Evolutionary conservation across 2,888 invertebrate genomes (phyloP).

Genomic region (Hydrotaea diabolus): DNA sequence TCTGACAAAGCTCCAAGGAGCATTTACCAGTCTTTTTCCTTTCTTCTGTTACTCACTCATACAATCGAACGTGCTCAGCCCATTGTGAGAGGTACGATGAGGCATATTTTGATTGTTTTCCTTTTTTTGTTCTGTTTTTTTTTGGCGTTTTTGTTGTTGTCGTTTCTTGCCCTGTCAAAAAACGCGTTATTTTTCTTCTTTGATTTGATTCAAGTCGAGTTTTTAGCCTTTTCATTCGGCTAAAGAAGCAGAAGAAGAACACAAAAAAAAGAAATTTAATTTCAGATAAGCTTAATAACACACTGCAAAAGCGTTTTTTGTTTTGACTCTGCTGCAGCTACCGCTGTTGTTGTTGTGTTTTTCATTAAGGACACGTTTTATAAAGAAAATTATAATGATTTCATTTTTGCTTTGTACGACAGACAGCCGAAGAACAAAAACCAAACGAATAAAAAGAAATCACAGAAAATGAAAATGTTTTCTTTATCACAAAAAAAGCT

Average conservation of each 20-base stretch:
- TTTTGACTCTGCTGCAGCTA: too few relatives aligned
- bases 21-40: background rate
- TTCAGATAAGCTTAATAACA: constrained; percentile 46
- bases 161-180: background rate
- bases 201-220: background rate
- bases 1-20: constrained; percentile 33
- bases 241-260: background rate
- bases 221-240: background rate
- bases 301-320: background rate
- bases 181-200: background rate
- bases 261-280: constrained; percentile 45
- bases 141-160: too few relatives aligned
- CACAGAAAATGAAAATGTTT: background rate
- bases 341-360: background rate
- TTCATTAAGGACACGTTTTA: constrained; percentile 30
- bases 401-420: background rate
- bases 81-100: background rate
- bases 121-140: background rate
- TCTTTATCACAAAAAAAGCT: background rate
- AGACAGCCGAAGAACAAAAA: background rate
- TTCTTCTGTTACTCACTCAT: background rate
- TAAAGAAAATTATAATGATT: constrained; percentile 36
- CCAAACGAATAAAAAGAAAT: background rate
- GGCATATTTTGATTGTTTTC: constrained; percentile 24
- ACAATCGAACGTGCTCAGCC: background rate